These are phyloP conservation scores for Xenentodon cancila DNA, from an alignment of 2,797 vertebrate genomes.

Conservation along the genomic window DNA sequence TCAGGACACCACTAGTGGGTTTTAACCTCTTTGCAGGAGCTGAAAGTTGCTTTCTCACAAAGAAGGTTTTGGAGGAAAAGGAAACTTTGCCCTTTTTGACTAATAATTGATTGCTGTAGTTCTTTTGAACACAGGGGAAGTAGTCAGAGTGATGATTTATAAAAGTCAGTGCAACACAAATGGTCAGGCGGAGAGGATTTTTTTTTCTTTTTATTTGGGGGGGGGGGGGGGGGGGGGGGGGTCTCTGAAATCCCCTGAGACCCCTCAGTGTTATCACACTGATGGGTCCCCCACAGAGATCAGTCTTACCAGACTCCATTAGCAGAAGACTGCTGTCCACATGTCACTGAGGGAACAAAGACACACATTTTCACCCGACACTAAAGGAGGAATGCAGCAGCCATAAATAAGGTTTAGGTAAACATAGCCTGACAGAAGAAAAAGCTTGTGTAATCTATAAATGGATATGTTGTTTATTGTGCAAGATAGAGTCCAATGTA, in stretches of 20 bases:
- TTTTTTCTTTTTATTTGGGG: neutral
- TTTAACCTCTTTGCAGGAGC: neutral
- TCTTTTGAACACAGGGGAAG: slow-evolving; percentile 59
- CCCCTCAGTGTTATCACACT: slow-evolving; percentile 36
- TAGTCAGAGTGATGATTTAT: slow-evolving; percentile 60
- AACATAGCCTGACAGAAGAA: slow-evolving; percentile 53
- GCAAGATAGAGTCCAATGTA: neutral
- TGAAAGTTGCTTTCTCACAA: neutral
- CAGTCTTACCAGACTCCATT: slow-evolving; percentile 66
- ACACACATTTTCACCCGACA: slow-evolving; percentile 38
- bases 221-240: slow-evolving; percentile 22
- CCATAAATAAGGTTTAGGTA: slow-evolving; percentile 65
- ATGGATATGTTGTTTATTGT: slow-evolving; percentile 17
- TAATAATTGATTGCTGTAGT: slow-evolving; percentile 19
- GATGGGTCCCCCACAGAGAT: slow-evolving; percentile 61
- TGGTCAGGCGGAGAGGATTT: slow-evolving; percentile 48
- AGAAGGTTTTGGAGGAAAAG: neutral
- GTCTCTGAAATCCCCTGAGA: slow-evolving; percentile 59
- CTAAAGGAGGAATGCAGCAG: slow-evolving; percentile 46
- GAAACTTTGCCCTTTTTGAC: neutral
- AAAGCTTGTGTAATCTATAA: slow-evolving; percentile 40
- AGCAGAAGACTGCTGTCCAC: slow-evolving; percentile 63
- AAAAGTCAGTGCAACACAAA: slow-evolving; percentile 63
- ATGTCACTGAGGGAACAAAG: slow-evolving; percentile 63
- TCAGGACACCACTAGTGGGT: neutral